Evolutionary conservation across 2,888 invertebrate species (phyloP).

Genomic region (Bruchidius siliquastri): DNA sequence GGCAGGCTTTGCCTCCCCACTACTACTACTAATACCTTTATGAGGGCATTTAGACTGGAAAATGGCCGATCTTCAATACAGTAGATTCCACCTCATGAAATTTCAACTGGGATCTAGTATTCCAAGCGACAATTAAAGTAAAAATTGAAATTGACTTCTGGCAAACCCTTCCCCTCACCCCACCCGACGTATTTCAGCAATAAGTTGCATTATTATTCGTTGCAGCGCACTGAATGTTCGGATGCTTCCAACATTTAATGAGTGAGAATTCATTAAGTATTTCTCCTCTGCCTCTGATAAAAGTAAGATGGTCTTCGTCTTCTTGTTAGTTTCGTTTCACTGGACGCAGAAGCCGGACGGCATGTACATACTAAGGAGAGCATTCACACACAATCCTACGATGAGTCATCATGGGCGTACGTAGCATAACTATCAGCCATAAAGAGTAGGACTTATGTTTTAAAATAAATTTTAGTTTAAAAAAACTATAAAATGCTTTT

Average conservation of each 20-base stretch:
- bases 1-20: too few species aligned
- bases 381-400: not conserved
- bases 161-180: too few species aligned
- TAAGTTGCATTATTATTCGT: constrained; percentile 44
- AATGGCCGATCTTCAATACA: too few species aligned
- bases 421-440: too few species aligned
- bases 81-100: too few species aligned
- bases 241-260: constrained; percentile 49
- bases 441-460: too few species aligned
- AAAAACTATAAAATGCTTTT: too few species aligned
- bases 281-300: constrained; percentile 46
- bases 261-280: constrained; percentile 50
- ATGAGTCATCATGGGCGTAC: not conserved
- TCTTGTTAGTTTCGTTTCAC: constrained; percentile 41
- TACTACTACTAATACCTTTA: too few species aligned
- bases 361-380: not conserved
- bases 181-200: not conserved
- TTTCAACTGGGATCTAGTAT: not conserved
- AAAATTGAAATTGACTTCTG: not conserved
- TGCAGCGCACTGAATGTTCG: constrained; percentile 45
- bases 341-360: constrained; percentile 25
- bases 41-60: too few species aligned
- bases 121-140: not conserved
- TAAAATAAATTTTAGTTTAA: too few species aligned
- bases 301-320: constrained; percentile 40